These are phyloP conservation scores for Odontophorus gujanensis DNA, from an alignment of 2,113 vertebrate genomes.

Conservation along the genomic window DNA sequence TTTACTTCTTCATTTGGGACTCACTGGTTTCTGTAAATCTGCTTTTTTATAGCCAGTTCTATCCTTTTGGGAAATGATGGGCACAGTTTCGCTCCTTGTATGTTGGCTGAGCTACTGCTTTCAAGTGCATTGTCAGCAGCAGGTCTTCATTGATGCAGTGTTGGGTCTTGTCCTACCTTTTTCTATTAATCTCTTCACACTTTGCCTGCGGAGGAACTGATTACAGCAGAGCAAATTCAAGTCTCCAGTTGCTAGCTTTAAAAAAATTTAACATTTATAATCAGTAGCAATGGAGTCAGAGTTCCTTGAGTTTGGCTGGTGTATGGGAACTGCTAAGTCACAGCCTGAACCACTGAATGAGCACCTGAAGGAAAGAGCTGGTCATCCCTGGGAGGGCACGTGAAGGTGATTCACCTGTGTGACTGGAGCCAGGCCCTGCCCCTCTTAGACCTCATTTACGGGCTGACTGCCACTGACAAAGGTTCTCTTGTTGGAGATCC, in stretches of 20 bases:
- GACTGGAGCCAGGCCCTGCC: too few relatives aligned
- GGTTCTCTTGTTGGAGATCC: too few relatives aligned
- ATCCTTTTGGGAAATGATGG: accelerated
- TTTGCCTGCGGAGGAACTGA: background rate
- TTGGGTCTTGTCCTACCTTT: background rate
- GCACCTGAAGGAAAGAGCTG: too few relatives aligned
- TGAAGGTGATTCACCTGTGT: too few relatives aligned
- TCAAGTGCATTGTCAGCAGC: background rate
- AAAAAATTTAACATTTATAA: background rate
- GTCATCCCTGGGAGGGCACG: too few relatives aligned
- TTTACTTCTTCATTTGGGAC: background rate
- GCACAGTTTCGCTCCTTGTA: accelerated
- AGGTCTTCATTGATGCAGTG: background rate
- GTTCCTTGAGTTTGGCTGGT: background rate
- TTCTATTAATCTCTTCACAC: accelerated
- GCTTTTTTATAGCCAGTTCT: background rate
- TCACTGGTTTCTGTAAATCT: background rate
- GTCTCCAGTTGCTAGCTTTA: background rate
- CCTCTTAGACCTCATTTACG: too few relatives aligned
- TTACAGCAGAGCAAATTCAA: too few relatives aligned
- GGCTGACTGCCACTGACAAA: too few relatives aligned
- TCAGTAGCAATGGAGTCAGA: background rate
- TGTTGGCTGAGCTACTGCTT: background rate
- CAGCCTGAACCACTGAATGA: too few relatives aligned
- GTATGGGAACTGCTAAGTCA: too few relatives aligned